A percentile compares a stretch with the other conserved stretches of the same genome.
Evolutionary conservation across 23 tunicate genomes (phyloP).

Genomic region (Clavelina lepadiformis): DNA sequence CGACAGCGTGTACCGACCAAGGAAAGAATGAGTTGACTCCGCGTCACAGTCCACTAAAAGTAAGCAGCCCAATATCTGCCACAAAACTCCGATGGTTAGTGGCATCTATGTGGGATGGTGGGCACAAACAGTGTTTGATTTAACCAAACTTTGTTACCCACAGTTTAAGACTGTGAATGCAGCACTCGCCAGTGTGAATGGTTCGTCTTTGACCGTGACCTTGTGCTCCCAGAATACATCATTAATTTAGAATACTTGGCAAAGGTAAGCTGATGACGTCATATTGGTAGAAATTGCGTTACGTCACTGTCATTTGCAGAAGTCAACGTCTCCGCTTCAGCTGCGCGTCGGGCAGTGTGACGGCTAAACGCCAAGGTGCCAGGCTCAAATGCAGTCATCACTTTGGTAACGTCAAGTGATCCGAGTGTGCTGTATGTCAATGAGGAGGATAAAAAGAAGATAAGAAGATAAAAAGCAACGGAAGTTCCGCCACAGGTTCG

Average conservation of each 20-base stretch:
- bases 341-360: slow-evolving; percentile 46
- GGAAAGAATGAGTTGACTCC: no score
- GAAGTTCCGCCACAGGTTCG: slow-evolving; percentile 45
- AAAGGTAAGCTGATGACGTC: slow-evolving; percentile 61
- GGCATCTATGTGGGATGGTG: no score
- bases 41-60: no score
- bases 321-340: slow-evolving; percentile 73
- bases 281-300: no score
- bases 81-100: no score
- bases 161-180: slow-evolving; percentile 83
- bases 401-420: slow-evolving; percentile 34
- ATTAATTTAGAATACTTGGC: slow-evolving; percentile 83
- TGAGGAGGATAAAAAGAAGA: no score
- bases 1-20: no score
- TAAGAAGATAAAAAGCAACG: no score
- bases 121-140: no score
- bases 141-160: no score
- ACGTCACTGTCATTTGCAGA: no score
- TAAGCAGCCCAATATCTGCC: no score
- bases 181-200: slow-evolving; percentile 88
- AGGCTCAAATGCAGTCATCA: slow-evolving; percentile 28
- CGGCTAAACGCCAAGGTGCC: slow-evolving; percentile 43
- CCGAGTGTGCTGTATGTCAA: slow-evolving; percentile 7
- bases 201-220: slow-evolving; percentile 48
- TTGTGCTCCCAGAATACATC: slow-evolving; percentile 86